Evolutionary conservation across 2,113 vertebrate genomes (phyloP).

Genomic region (cattle (Bos taurus)): DNA sequence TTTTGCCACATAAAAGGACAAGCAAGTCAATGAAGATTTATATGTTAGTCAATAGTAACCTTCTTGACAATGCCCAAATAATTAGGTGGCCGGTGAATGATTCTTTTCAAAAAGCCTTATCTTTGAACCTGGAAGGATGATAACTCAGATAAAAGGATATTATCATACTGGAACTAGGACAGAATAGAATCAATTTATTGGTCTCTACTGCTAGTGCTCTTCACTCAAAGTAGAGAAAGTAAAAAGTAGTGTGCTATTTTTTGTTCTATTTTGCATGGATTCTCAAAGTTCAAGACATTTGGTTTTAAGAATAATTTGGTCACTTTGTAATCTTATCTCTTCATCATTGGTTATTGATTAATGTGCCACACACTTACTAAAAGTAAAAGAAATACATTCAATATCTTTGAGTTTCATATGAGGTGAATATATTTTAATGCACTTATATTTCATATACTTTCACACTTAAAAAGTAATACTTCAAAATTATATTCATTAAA

Average conservation of each 20-base stretch:
- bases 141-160: not conserved
- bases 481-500: not conserved
- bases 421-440: not conserved
- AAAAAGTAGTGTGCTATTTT: not conserved
- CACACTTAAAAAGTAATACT: not conserved
- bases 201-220: not conserved
- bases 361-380: not conserved
- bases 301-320: not conserved
- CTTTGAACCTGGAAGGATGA: not conserved
- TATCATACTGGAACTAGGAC: not conserved
- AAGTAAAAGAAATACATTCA: not conserved
- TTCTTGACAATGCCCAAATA: not conserved
- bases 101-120: not conserved
- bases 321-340: not conserved
- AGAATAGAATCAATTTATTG: not conserved
- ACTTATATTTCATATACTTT: not conserved
- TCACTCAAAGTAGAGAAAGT: not conserved
- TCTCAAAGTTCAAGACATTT: not conserved
- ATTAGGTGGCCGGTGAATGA: not conserved
- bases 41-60: not conserved
- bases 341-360: not conserved
- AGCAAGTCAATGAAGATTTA: not conserved
- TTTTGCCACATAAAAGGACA: not conserved
- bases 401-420: not conserved
- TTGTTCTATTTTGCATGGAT: not conserved